phyloP scores from a whole-genome alignment of 2,888 invertebrate species.

The Lymantria monacha region DNA sequence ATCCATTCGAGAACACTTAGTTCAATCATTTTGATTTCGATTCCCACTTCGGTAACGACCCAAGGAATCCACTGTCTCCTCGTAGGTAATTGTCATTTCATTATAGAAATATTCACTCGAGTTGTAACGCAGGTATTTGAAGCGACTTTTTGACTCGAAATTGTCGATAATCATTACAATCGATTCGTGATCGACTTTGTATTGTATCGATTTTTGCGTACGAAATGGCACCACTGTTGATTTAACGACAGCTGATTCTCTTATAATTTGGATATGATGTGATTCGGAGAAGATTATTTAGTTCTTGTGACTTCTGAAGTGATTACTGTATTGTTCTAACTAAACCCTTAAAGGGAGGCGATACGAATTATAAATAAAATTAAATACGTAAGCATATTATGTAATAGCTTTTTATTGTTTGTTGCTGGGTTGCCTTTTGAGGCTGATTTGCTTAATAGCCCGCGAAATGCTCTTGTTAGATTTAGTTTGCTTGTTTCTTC shows the following conservation, averaged over 20 bases:
- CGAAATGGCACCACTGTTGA: slow-evolving; percentile 5
- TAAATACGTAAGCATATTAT: no score
- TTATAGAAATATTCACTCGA: slow-evolving; percentile 72
- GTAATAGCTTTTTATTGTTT: no score
- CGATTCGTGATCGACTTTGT: slow-evolving; percentile 62
- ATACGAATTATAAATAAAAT: no score
- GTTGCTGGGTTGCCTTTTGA: no score
- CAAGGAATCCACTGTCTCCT: slow-evolving; percentile 54
- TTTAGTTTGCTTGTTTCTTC: no score
- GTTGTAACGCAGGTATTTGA: slow-evolving; percentile 50
- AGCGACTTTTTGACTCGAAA: slow-evolving; percentile 66
- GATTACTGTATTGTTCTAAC: not conserved
- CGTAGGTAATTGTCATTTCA: slow-evolving; percentile 78
- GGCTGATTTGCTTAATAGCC: no score
- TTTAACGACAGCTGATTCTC: not conserved
- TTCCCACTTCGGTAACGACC: slow-evolving; percentile 47
- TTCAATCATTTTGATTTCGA: slow-evolving; percentile 37
- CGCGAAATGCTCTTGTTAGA: no score
- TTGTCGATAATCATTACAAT: slow-evolving; percentile 72
- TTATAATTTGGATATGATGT: not conserved
- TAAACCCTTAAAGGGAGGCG: no score
- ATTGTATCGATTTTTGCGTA: slow-evolving; percentile 39
- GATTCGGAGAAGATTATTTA: not conserved
- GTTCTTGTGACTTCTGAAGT: not conserved
- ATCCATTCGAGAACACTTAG: slow-evolving; percentile 39